A percentile compares a stretch with the other conserved stretches of the same genome.
Evolutionary conservation across 2,113 vertebrate genomes (phyloP).

Genomic region (Pteronura brasiliensis): DNA sequence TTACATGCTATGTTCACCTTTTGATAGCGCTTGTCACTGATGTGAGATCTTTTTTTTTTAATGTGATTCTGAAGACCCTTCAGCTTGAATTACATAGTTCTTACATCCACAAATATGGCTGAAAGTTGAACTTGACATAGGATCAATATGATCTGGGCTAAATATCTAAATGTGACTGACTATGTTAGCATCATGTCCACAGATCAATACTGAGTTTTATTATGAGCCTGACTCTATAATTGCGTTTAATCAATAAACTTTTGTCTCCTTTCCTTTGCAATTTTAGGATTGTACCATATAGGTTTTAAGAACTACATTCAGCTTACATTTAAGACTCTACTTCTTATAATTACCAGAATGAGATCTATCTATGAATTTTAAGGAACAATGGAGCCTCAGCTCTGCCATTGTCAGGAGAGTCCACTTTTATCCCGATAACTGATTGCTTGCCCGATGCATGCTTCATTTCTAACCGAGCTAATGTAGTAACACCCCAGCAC

Average conservation of each 20-base stretch:
- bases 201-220: conserved; percentile 97
- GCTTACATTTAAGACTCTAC: conserved; percentile 81
- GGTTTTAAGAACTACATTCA: conserved; percentile 90
- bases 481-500: conserved; percentile 85
- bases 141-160: conserved; percentile 94
- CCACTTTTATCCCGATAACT: conserved; percentile 89
- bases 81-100: conserved; percentile 91
- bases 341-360: conserved; percentile 87
- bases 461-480: conserved; percentile 87
- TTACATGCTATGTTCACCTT: conserved; percentile 83
- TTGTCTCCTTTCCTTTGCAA: conserved; percentile 93
- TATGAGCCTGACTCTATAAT: conserved; percentile 89
- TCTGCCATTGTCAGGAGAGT: conserved; percentile 82
- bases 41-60: conserved; percentile 83
- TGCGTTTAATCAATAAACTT: conserved; percentile 96
- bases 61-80: conserved; percentile 85
- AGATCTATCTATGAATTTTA: conserved; percentile 92
- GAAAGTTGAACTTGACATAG: conserved; percentile 96
- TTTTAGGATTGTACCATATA: conserved; percentile 81
- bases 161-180: conserved; percentile 95
- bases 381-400: conserved; percentile 82
- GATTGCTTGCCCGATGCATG: conserved; percentile 87
- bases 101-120: conserved; percentile 91
- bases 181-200: conserved; percentile 92
- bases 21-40: conserved; percentile 85